Percentiles rank a stretch among this genome's conserved stretches.
Evolutionary conservation across 2,797 vertebrate species (phyloP).

Genomic region (Chiropotes sagulatus): DNA sequence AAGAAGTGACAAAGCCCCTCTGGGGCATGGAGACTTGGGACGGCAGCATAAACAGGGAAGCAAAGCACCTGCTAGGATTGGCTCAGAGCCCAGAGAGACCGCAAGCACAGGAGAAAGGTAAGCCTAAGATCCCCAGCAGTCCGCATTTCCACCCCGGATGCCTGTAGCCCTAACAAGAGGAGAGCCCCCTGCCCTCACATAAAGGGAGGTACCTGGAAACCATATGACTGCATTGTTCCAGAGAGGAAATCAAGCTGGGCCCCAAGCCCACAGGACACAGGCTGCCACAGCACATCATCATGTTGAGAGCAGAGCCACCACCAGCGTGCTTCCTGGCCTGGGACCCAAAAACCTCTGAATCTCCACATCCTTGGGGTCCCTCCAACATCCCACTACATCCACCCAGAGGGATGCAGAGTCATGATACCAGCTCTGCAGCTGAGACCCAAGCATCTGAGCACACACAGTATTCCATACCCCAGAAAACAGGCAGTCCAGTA

Average conservation of each 20-base stretch:
- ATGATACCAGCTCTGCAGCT: not conserved
- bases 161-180: not conserved
- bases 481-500: not conserved
- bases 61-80: not conserved
- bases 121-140: not conserved
- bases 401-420: not conserved
- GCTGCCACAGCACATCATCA: not conserved
- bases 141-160: not conserved
- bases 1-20: not conserved
- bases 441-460: not conserved
- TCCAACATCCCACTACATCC: not conserved
- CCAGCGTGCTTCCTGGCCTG: not conserved
- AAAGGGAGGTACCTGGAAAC: not conserved
- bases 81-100: not conserved
- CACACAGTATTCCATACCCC: not conserved
- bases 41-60: not conserved
- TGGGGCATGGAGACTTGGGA: not conserved
- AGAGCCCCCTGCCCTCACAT: not conserved
- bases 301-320: not conserved
- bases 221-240: not conserved
- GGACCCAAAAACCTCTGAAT: not conserved
- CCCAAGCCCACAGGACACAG: not conserved
- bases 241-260: not conserved
- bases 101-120: not conserved
- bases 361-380: not conserved